Evolutionary conservation across 2,888 invertebrate species (phyloP).

Genomic region (Synanthedon andrenaeformis): DNA sequence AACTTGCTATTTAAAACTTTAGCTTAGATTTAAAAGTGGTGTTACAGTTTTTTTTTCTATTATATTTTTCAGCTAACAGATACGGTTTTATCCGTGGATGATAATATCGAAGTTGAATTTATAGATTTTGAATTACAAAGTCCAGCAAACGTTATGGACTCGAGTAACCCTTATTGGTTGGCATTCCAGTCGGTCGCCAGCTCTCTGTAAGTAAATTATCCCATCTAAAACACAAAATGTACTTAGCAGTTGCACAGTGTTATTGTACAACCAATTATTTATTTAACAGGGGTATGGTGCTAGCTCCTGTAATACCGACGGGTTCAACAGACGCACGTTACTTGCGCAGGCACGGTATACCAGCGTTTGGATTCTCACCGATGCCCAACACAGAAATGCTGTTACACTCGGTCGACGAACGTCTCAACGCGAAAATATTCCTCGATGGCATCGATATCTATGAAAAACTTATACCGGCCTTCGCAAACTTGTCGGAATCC

Average conservation of each 20-base stretch:
- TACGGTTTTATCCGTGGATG: conserved; percentile 75
- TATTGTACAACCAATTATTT: too few relatives aligned
- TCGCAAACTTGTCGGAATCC: neutral
- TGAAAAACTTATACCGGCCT: conserved; percentile 51
- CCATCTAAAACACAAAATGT: too few relatives aligned
- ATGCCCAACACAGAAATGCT: conserved; percentile 83
- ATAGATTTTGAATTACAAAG: conserved; percentile 42
- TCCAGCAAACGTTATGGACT: neutral
- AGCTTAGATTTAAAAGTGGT: too few relatives aligned
- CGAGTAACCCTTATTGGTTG: conserved; percentile 6
- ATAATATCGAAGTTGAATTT: conserved; percentile 70
- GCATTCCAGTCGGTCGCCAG: conserved; percentile 64
- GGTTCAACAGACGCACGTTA: conserved; percentile 88
- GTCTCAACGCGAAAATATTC: conserved; percentile 76
- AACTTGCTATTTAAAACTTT: too few relatives aligned
- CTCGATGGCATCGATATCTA: conserved; percentile 80
- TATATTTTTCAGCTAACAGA: conserved; percentile 15
- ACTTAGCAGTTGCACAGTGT: too few relatives aligned
- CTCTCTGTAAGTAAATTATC: conserved; percentile 15
- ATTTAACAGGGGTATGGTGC: conserved; percentile 61
- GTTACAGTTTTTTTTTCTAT: too few relatives aligned
- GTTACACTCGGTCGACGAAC: conserved; percentile 86
- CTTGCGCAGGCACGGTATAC: conserved; percentile 77
- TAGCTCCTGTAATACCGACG: conserved; percentile 77
- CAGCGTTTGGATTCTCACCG: conserved; percentile 88